Evolutionary conservation across 2,888 invertebrate genomes (phyloP), one percentile per base, ranked within the genome.

Genomic region (Petrophora chlorosata): DNA sequence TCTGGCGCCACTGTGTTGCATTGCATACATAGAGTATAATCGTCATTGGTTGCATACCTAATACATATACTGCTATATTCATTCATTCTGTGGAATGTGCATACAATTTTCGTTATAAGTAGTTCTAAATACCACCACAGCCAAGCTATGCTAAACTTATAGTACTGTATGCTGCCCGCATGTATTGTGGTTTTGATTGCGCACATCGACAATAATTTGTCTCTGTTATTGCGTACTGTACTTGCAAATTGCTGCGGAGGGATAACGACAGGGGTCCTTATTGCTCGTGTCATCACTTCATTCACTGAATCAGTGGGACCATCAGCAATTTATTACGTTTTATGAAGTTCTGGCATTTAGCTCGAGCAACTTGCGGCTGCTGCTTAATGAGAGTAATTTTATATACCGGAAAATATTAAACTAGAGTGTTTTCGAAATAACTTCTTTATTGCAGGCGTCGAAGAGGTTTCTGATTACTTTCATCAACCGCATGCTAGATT

Each of bases 171-270:
- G 15, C 17, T 23, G 22, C 43, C 34, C 40, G 48, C 52, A 45
- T 30, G 17, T 17, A 38, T 25, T 36, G 38, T 46, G 58, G 53
- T 53, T 39, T 40, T 42, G 42, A 51, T 54, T 53, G 40, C 50
- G 16, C 44, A 40, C 41, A 55, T 53, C 29, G 41, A 33, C 44
- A 48, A n/a, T n/a, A n/a, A 53, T 52, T 56, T 56, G 42, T 47
- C 30, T 36, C 29, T 35, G 43, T 22, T 46, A 39, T 36, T 1
- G 25, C 8, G 33, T 35, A 28, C 35, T 40, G 30, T 29, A 35
- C 26, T 48, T 39, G 39, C 52, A 59, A 56, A 53, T 54, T 56
- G 51, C 26, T 50, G 9, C 36, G 15, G 35, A 41, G 52, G 52
- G 51, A 49, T 47, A 44, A 38, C 44, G 22, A 44, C 46, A 45